Conservation (phyloP, 2,113 vertebrate genomes). For the Egretta garzetta region DNA sequence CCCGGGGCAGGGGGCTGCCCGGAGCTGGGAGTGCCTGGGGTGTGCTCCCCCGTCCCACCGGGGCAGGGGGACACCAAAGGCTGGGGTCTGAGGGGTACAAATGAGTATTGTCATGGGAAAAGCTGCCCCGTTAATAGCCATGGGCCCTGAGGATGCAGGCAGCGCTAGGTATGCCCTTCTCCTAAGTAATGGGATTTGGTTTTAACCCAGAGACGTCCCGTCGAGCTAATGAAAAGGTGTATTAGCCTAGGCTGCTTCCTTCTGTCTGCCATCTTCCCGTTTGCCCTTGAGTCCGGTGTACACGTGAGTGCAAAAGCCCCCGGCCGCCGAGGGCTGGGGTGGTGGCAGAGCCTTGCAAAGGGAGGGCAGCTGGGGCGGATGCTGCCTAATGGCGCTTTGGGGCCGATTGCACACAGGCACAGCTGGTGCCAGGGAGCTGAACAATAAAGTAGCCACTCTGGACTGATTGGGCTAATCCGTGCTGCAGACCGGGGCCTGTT, state of each 20-base stretch:
- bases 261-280: rapidly evolving
- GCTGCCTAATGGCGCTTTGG: conserved; percentile 45
- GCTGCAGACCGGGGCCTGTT: conserved; percentile 35
- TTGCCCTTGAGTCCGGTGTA: rapidly evolving
- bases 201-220: not conserved
- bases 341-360: not conserved
- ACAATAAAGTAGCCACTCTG: conserved; percentile 55
- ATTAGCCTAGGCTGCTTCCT: not conserved
- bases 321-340: not conserved
- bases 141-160: rapidly evolving
- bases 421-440: conserved; percentile 73
- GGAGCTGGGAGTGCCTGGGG: not conserved
- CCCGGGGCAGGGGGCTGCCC: not conserved
- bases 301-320: rapidly evolving
- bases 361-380: conserved; percentile 70
- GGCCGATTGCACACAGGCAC: conserved; percentile 59
- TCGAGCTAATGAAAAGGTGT: not conserved
- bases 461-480: conserved; percentile 25
- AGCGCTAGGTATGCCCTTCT: not conserved
- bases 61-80: rapidly evolving
- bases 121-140: not conserved
- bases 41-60: not conserved
- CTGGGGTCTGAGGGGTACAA: not conserved
- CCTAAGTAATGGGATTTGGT: not conserved
- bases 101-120: rapidly evolving